These are phyloP conservation scores for Ctenodactylus gundi DNA, from an alignment of 2,113 vertebrate genomes.

Conservation along the genomic window DNA sequence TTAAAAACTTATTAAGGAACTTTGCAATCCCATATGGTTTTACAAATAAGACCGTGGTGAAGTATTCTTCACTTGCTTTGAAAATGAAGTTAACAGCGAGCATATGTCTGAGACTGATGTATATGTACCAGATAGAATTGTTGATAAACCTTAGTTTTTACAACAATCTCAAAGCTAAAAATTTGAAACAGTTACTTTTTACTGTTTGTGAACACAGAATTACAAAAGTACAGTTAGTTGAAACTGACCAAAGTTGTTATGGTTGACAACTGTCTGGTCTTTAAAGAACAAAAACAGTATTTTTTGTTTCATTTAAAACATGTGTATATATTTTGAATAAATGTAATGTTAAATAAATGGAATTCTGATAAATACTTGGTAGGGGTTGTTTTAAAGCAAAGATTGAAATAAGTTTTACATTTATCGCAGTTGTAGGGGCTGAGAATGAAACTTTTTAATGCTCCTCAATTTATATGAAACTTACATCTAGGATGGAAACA, in stretches of 20 bases:
- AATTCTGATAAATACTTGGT: conserved; percentile 57
- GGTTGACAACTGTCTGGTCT: conserved; percentile 21
- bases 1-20: conserved; percentile 19
- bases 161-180: background rate
- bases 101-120: background rate
- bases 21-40: background rate
- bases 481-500: conserved; percentile 30
- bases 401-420: background rate
- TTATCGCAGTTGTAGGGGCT: background rate
- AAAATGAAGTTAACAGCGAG: background rate
- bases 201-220: background rate
- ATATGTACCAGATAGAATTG: background rate
- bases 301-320: background rate
- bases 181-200: background rate
- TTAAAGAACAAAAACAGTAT: background rate
- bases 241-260: conserved; percentile 4
- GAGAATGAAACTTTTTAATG: background rate
- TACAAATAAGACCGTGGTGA: background rate
- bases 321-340: conserved; percentile 19
- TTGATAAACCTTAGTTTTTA: background rate
- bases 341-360: background rate
- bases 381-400: background rate
- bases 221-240: background rate
- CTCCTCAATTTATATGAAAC: conserved; percentile 31
- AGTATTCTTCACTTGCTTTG: background rate